Evolutionary conservation across 2,113 vertebrate genomes (phyloP).

Genomic region (Callipepla squamata): DNA sequence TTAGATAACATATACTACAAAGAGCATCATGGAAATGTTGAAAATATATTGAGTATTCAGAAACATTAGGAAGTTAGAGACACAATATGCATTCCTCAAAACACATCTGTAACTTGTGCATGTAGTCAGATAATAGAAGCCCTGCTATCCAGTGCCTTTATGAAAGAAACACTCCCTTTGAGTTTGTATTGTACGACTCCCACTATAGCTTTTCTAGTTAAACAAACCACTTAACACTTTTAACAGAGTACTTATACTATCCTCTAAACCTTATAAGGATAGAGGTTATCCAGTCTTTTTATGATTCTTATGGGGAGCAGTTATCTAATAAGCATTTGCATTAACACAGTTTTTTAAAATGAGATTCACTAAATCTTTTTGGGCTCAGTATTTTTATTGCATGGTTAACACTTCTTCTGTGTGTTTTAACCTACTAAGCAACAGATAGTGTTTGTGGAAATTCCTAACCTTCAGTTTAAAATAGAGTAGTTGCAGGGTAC

Average conservation of each 20-base stretch:
- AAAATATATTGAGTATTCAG: background rate
- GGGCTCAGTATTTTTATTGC: background rate
- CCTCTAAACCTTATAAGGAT: background rate
- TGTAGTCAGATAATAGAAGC: background rate
- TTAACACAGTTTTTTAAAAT: background rate
- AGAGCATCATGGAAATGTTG: background rate
- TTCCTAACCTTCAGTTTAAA: background rate
- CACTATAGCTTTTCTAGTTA: background rate
- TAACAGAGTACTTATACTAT: background rate
- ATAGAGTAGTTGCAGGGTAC: background rate
- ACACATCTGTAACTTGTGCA: background rate
- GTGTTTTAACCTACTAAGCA: background rate
- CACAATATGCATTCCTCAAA: background rate
- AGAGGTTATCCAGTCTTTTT: background rate
- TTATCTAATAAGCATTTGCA: background rate
- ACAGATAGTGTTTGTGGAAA: background rate
- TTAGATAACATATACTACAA: background rate
- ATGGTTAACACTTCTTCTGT: background rate
- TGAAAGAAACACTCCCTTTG: background rate
- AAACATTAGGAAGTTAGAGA: background rate
- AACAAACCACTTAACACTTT: background rate
- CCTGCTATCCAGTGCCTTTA: background rate
- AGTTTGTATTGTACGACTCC: background rate
- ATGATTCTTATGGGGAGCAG: background rate
- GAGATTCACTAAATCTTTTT: background rate